Percentiles rank a stretch among this genome's conserved stretches.
phyloP scores from a whole-genome alignment of 2,113 vertebrate species.

The Gavia stellata region DNA sequence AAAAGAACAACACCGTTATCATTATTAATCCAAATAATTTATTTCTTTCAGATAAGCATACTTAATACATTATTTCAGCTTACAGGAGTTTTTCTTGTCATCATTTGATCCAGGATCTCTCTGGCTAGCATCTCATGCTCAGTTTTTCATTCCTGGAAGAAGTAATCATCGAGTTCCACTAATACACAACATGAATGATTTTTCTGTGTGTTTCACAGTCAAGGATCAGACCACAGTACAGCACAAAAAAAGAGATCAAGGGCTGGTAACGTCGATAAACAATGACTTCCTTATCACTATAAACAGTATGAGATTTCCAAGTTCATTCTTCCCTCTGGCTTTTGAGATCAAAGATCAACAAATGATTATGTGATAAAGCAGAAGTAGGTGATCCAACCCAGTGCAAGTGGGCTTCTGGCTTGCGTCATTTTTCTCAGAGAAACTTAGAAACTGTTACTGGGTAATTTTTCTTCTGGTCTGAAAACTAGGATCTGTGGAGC shows the following conservation, averaged over 20 bases:
- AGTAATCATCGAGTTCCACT: not conserved
- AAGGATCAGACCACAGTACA: not conserved
- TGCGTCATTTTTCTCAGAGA: not conserved
- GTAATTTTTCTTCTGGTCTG: not conserved
- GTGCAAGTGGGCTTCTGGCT: too few relatives aligned
- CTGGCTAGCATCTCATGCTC: not conserved
- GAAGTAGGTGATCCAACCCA: not conserved
- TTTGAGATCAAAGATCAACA: conserved; percentile 1
- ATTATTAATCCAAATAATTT: not conserved
- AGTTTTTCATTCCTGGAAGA: not conserved
- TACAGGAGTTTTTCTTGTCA: not conserved
- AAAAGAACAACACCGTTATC: not conserved
- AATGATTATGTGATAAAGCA: not conserved
- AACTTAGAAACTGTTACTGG: not conserved
- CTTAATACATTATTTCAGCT: not conserved
- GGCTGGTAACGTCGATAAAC: not conserved
- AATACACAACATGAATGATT: not conserved
- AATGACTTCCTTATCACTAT: not conserved
- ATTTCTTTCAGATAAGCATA: not conserved
- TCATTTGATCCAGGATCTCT: not conserved
- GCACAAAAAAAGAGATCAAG: not conserved
- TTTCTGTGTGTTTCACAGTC: not conserved
- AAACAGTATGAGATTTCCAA: not conserved
- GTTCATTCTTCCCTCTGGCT: not conserved
- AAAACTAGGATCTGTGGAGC: not conserved